Conservation (phyloP, 2,113 vertebrate genomes). For the Vicugna pacos region DNA sequence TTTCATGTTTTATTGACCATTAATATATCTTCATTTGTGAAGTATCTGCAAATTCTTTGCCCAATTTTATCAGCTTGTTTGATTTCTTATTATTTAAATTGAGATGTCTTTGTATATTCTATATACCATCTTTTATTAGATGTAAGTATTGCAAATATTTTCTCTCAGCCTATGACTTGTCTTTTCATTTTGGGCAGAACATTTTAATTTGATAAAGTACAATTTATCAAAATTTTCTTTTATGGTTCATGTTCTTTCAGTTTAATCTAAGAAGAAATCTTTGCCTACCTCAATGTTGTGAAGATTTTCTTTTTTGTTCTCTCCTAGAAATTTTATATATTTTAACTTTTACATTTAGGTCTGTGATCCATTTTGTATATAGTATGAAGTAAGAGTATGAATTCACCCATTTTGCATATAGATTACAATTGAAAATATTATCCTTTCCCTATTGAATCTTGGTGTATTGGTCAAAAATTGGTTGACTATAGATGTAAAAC, state of each 20-base stretch:
- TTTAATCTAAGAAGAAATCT: neutral
- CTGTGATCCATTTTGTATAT: neutral
- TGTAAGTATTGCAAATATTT: neutral
- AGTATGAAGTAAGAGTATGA: neutral
- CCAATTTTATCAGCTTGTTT: neutral
- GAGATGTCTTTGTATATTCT: neutral
- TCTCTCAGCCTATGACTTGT: neutral
- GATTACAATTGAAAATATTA: neutral
- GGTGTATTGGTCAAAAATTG: neutral
- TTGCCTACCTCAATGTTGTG: neutral
- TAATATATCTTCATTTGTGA: neutral
- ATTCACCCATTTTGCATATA: neutral
- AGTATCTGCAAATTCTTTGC: neutral
- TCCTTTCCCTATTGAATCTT: neutral
- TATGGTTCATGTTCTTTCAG: neutral
- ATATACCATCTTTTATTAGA: neutral
- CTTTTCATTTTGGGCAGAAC: neutral
- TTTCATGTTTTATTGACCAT: neutral
- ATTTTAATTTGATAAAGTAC: neutral
- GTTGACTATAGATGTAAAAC: neutral
- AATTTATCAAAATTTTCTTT: neutral
- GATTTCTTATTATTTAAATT: neutral
- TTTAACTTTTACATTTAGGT: neutral
- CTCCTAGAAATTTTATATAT: neutral
- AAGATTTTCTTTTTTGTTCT: neutral